phyloP scores from a whole-genome alignment of 2,113 vertebrate genomes.

The Dicrurus megarhynchus region DNA sequence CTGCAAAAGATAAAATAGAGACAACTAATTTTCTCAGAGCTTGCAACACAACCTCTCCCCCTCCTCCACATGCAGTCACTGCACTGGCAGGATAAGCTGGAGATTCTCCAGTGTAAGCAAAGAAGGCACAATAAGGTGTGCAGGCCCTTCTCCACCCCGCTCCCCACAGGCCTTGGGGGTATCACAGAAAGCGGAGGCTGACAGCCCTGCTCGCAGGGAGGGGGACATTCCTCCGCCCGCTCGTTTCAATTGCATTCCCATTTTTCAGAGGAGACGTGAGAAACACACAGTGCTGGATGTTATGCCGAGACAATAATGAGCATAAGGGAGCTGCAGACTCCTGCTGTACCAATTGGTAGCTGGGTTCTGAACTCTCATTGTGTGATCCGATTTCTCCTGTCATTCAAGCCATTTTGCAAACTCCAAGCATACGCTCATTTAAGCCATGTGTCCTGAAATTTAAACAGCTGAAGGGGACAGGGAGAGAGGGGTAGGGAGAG shows the following conservation, averaged over 20 bases:
- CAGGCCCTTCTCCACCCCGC: not conserved
- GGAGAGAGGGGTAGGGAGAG: not conserved
- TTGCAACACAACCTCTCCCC: slow-evolving; percentile 64
- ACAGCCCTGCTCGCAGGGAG: not conserved
- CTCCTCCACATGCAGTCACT: slow-evolving; percentile 52
- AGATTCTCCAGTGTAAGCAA: slow-evolving; percentile 63
- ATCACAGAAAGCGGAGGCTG: not conserved
- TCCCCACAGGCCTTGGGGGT: slow-evolving; percentile 31
- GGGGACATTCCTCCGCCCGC: not conserved
- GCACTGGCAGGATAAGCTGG: slow-evolving; percentile 60
- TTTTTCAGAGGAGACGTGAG: not conserved
- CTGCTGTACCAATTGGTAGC: slow-evolving; percentile 41
- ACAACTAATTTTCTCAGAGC: slow-evolving; percentile 65
- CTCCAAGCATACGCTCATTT: slow-evolving; percentile 21
- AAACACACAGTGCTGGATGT: not conserved
- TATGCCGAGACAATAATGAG: not conserved
- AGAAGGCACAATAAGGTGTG: slow-evolving; percentile 40
- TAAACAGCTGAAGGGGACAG: slow-evolving; percentile 32
- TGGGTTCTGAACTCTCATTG: slow-evolving; percentile 44
- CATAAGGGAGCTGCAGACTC: not conserved
- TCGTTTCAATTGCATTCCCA: not conserved
- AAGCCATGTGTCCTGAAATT: slow-evolving; percentile 43
- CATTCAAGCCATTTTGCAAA: slow-evolving; percentile 27
- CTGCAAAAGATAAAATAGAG: slow-evolving; percentile 71
- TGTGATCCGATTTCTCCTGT: slow-evolving; percentile 47